Evolutionary conservation across 2,113 vertebrate species (phyloP).

Genomic region (Chaetodon trifascialis): DNA sequence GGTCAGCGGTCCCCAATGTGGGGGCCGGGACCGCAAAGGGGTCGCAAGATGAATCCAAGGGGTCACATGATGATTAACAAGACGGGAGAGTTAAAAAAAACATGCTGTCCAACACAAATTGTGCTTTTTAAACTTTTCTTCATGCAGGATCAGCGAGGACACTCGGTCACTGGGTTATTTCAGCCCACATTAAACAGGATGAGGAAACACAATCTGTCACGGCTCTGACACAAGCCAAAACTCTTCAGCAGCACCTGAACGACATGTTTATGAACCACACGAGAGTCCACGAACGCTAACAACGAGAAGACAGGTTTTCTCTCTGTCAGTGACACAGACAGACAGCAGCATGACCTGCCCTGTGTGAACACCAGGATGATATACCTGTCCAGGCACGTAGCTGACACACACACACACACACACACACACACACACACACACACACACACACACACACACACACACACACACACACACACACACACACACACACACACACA

Average conservation of each 20-base stretch:
- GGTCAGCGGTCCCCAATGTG: not conserved
- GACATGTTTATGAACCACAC: too few species aligned
- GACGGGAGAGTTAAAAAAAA: too few species aligned
- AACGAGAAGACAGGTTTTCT: not conserved
- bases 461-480: constrained; percentile 17
- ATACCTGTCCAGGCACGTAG: constrained; percentile 43
- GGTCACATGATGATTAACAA: not conserved
- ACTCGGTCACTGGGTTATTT: too few species aligned
- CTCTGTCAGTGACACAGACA: not conserved
- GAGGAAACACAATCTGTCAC: too few species aligned
- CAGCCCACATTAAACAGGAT: not conserved
- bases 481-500: constrained; percentile 8
- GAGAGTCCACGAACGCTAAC: too few species aligned
- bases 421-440: constrained; percentile 21
- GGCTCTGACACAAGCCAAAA: too few species aligned
- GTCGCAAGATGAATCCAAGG: not conserved
- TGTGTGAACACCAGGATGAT: constrained; percentile 12
- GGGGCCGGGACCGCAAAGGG: not conserved
- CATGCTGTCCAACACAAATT: too few species aligned
- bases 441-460: constrained; percentile 17
- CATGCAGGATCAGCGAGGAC: too few species aligned
- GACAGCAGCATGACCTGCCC: constrained; percentile 20
- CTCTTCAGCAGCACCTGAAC: too few species aligned
- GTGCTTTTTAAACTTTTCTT: too few species aligned
- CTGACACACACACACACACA: not conserved